Evolutionary conservation across 2,797 vertebrate genomes (phyloP), one percentile per base, ranked within the genome.

Genomic region (Hydrophis major): DNA sequence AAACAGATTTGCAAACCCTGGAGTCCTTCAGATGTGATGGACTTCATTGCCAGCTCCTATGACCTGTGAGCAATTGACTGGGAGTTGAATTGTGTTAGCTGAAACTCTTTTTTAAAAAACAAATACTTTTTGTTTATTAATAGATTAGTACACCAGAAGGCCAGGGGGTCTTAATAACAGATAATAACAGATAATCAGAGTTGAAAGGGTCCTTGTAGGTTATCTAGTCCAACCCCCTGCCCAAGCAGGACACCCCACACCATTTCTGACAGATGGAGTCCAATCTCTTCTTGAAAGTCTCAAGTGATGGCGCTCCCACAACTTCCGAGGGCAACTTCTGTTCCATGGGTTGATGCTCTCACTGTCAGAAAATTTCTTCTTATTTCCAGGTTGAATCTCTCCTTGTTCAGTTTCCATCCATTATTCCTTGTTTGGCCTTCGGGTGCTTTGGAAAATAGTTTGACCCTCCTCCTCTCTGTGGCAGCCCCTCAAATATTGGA

Each of bases 81-180:
- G 37, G 42, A 11, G 37, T 22, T 78, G 37, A 22, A 47, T 78
- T 42, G 3, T 4, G 8, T 20, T 20, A 22, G 18, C 32, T 74
- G 95, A 95, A 94, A 91, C 92, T 0, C 28, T 97, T 53, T 94
- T 97, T 95, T 96, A 95, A 2, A 94, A 97, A 98, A 98, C 97
- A 98, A 98, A 98, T 97, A 98, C 96, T 97, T 98, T 98, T 97
- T 97, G 97, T 98, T 98, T 98, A 98, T 97, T 98, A 98, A 98
- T 98, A 98, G 98, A 98, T 98, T 98, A 98, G 97, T 98, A 97
- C 96, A 97, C 95, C 96, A 94, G 97, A 98, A 98, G 98, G 98
- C 98, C 98, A 98, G 97, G 1, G 5, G 66, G 59, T 88, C 97
- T 10, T 53, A 53, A 53, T 53, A 53, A 53, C 7, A 53, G 50